A percentile compares a stretch with the other conserved stretches of the same genome.
Evolutionary conservation across 2,888 invertebrate species (phyloP).

Genomic region (Lycocerus yunnanus): DNA sequence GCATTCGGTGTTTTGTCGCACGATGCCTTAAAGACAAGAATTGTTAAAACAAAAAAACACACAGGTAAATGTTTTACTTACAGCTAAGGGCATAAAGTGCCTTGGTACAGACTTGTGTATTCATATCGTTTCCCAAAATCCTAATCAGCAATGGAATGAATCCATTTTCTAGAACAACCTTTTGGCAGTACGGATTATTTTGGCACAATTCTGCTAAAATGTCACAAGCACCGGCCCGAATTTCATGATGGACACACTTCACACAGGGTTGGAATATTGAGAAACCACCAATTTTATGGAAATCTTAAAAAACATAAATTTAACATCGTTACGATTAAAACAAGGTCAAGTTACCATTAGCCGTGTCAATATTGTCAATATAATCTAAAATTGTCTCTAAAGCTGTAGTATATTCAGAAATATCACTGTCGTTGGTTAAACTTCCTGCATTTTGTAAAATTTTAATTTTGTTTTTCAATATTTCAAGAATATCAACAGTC

Average conservation of each 20-base stretch:
- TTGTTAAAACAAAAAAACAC: not conserved
- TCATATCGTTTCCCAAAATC: slow-evolving; percentile 62
- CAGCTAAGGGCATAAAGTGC: slow-evolving; percentile 81
- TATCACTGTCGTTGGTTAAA: slow-evolving; percentile 57
- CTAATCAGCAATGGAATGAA: slow-evolving; percentile 67
- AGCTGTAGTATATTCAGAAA: slow-evolving; percentile 64
- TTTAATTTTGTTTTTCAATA: slow-evolving; percentile 66
- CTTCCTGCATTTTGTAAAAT: slow-evolving; percentile 59
- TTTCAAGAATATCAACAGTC: slow-evolving; percentile 70
- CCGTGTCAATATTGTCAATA: slow-evolving; percentile 77
- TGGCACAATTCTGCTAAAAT: slow-evolving; percentile 81
- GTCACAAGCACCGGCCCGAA: slow-evolving; percentile 68
- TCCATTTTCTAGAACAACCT: slow-evolving; percentile 67
- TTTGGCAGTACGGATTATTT: slow-evolving; percentile 85
- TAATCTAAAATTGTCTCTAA: slow-evolving; percentile 71
- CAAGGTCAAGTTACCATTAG: slow-evolving; percentile 65
- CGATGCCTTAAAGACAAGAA: slow-evolving; percentile 60
- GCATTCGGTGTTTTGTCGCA: slow-evolving; percentile 66
- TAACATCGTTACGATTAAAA: not conserved
- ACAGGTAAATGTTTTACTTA: slow-evolving; percentile 54
- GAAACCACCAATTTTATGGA: slow-evolving; percentile 84
- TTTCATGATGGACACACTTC: slow-evolving; percentile 62
- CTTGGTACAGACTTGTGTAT: slow-evolving; percentile 66
- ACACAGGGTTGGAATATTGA: slow-evolving; percentile 71
- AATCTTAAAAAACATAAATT: slow-evolving; percentile 61